These are phyloP conservation scores for Tupiocoris notatus DNA, from an alignment of 2,888 invertebrate genomes.

Conservation along the genomic window DNA sequence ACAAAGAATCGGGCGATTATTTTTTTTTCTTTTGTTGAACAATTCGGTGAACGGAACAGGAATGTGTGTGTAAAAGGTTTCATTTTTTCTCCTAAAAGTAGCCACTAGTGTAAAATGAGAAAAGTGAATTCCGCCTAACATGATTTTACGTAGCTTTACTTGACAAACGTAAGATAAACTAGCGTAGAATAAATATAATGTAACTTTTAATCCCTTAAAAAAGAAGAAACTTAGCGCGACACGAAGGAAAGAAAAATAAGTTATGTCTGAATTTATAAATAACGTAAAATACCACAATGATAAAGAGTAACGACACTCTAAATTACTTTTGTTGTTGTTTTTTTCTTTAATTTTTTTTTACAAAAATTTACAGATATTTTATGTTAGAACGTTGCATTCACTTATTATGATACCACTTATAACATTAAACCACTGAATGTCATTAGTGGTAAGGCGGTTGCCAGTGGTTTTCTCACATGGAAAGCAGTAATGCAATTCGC, in stretches of 20 bases:
- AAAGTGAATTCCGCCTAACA: constrained; percentile 34
- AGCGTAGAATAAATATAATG: constrained; percentile 5
- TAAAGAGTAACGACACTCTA: constrained; percentile 35
- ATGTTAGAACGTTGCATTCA: constrained; percentile 48
- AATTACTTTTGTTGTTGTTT: constrained; percentile 35
- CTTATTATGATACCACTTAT: constrained; percentile 48
- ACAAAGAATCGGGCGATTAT: constrained; percentile 10
- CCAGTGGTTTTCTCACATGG: constrained; percentile 49
- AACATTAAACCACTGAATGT: constrained; percentile 48
- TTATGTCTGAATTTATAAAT: constrained; percentile 46
- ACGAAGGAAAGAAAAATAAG: constrained; percentile 42
- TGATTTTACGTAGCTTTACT: constrained; percentile 12
- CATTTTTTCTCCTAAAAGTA: constrained; percentile 31
- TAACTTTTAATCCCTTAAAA: background rate
- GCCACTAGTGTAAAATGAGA: constrained; percentile 44
- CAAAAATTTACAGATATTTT: constrained; percentile 46
- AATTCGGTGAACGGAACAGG: constrained; percentile 39
- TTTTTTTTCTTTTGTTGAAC: background rate
- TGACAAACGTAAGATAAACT: constrained; percentile 4
- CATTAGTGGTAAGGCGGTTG: constrained; percentile 47
- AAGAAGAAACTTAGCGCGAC: background rate
- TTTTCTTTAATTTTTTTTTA: constrained; percentile 44
- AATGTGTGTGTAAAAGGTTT: constrained; percentile 47
- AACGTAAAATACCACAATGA: constrained; percentile 44
- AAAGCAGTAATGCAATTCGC: constrained; percentile 52